These are phyloP conservation scores for Malurus alboscapulatus DNA, from an alignment of 2,113 vertebrate genomes.

Conservation along the genomic window DNA sequence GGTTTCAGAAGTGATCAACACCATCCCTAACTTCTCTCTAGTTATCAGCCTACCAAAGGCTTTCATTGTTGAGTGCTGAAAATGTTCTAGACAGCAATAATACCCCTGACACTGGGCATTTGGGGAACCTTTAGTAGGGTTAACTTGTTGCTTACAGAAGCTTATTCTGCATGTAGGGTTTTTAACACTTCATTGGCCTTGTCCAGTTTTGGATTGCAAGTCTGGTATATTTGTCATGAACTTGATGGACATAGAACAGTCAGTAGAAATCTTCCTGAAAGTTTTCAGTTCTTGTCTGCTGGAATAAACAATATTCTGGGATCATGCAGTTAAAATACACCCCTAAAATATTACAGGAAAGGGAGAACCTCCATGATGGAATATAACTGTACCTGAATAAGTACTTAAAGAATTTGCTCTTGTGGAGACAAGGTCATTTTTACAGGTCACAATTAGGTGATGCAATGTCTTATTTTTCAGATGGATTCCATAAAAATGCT, in stretches of 20 bases:
- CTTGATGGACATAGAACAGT: neutral
- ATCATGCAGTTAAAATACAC: neutral
- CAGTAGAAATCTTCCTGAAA: neutral
- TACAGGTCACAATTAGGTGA: neutral
- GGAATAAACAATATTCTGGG: neutral
- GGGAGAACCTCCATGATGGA: neutral
- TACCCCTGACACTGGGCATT: accelerated
- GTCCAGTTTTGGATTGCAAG: neutral
- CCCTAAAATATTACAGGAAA: neutral
- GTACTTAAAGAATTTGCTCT: neutral
- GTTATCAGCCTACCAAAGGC: neutral
- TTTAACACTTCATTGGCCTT: neutral
- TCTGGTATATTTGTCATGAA: neutral
- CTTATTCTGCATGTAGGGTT: neutral
- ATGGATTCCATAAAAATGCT: neutral
- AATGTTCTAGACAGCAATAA: neutral
- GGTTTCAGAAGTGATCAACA: neutral
- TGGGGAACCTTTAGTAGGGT: neutral
- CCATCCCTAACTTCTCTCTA: neutral
- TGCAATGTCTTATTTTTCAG: neutral
- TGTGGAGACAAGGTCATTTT: neutral
- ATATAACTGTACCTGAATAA: neutral
- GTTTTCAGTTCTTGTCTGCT: neutral
- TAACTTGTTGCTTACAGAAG: neutral
- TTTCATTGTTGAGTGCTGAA: neutral